Base-by-base conservation (phyloP, 2,888 invertebrate genomes). In the Acanthosoma haemorrhoidale region DNA sequence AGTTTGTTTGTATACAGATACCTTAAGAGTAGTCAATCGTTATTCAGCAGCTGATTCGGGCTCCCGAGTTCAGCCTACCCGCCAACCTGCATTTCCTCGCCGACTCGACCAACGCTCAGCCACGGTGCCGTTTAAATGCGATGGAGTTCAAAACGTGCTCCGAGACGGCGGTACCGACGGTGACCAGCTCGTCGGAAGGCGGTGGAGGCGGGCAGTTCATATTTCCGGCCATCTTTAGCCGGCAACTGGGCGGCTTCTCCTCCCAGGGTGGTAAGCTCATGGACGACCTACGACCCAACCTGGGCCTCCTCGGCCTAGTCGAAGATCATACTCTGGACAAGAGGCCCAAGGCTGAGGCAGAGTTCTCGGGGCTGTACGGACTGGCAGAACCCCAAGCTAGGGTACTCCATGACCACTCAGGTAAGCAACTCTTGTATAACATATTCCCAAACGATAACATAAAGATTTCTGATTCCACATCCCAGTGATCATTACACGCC, bases 191-290 rank as follows among this genome's bases (percentile, higher is more conserved):
- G 41, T 73, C 73, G 43, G 73, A 73, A 75, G 91, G 72, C 41
- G 71, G 72, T 34, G 73, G 73, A 58, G 73, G 73, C 74, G 91
- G 91, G 80, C 92, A 92, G 83, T 92, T 92, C 84, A 93, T 93
- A 78, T 92, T 93, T 82, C 92, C 92, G 77, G 92, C 92, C 73
- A 92, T 92, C 80, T 93, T 93, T 81, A 92, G 92, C 83, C 85
- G 92, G 74, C 92, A 93, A 82, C 84, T 93, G 76, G 71, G 68
- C 68, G 34, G 57, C 39, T 41, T 68, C 69, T 75, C 66, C 74
- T 75, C 71, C 58, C 73, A 38, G 66, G 68, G 29, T 64, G 75
- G 74, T 76, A 91, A 91, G 79, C 87, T 92, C 80, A 92, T 92
- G 92, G 92, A 92, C 79, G 92, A 92, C 79, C 82, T 92, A 76